A percentile compares a stretch with the other conserved stretches of the same genome.
Evolutionary conservation across 2,797 vertebrate species (phyloP).

Genomic region (Sardinella longiceps): DNA sequence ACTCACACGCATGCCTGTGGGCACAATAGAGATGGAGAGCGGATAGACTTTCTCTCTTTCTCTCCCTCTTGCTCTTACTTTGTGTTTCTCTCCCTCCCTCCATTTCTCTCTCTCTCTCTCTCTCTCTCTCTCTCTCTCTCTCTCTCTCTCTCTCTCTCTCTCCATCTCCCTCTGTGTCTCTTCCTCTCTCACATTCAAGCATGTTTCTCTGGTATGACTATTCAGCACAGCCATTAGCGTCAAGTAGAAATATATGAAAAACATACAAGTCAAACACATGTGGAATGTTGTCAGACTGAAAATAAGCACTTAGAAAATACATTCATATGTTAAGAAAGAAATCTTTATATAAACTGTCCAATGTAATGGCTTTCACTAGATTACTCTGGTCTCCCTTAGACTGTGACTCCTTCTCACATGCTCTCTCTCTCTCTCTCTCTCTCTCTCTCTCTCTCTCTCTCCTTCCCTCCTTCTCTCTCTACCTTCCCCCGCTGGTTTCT

Average conservation of each 20-base stretch:
- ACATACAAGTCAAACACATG: background rate
- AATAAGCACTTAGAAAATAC: background rate
- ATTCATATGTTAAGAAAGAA: background rate
- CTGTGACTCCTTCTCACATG: background rate
- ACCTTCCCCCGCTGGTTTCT: slow-evolving; percentile 26
- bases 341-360: background rate
- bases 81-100: background rate
- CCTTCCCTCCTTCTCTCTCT: slow-evolving; percentile 43
- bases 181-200: background rate
- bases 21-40: background rate
- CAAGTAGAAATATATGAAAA: background rate
- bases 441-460: slow-evolving; percentile 40
- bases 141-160: background rate
- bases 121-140: background rate
- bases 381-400: background rate
- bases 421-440: slow-evolving; percentile 46
- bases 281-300: background rate
- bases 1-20: background rate
- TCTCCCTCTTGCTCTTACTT: background rate
- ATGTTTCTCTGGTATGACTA: background rate
- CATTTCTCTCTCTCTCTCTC: background rate
- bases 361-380: background rate
- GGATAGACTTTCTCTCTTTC: background rate
- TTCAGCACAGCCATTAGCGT: background rate
- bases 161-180: background rate